These are phyloP conservation scores for Bibio marci DNA, from an alignment of 2,888 invertebrate genomes.

Conservation along the genomic window DNA sequence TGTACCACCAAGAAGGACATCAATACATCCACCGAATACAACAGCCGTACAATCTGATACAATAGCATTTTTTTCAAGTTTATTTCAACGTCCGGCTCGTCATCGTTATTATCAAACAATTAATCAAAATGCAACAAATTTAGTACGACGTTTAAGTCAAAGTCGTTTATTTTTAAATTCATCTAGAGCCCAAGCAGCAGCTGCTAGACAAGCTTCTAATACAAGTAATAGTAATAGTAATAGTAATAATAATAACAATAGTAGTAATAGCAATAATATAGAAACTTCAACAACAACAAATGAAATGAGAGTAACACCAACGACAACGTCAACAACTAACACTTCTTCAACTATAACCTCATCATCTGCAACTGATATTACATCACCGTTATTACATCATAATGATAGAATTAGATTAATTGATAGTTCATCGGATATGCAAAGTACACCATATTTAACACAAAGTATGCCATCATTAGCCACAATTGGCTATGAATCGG, in stretches of 20 bases:
- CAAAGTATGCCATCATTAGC: not conserved
- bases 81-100: slow-evolving; percentile 24
- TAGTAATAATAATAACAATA: not conserved
- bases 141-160: slow-evolving; percentile 25
- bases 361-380: no score
- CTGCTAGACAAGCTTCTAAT: slow-evolving; percentile 9
- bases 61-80: slow-evolving; percentile 19
- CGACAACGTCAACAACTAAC: no score
- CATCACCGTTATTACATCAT: no score
- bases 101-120: slow-evolving; percentile 24
- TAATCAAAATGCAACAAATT: slow-evolving; percentile 24
- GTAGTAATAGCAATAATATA: not conserved
- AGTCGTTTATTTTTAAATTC: slow-evolving; percentile 20
- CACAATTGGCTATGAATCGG: not conserved
- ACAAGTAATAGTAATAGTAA: slow-evolving; percentile 1
- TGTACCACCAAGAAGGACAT: no score
- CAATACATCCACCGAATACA: not conserved
- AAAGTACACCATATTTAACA: slow-evolving; percentile 2
- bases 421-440: not conserved
- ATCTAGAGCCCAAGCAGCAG: slow-evolving; percentile 11
- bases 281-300: not conserved
- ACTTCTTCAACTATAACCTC: no score
- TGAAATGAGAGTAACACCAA: no score
- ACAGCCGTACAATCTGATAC: no score
- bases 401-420: not conserved